A percentile compares a stretch with the other conserved stretches of the same genome.
These are phyloP conservation scores for Nilaparvata lugens DNA, from an alignment of 1,140 invertebrate genomes.

Conservation along the genomic window DNA sequence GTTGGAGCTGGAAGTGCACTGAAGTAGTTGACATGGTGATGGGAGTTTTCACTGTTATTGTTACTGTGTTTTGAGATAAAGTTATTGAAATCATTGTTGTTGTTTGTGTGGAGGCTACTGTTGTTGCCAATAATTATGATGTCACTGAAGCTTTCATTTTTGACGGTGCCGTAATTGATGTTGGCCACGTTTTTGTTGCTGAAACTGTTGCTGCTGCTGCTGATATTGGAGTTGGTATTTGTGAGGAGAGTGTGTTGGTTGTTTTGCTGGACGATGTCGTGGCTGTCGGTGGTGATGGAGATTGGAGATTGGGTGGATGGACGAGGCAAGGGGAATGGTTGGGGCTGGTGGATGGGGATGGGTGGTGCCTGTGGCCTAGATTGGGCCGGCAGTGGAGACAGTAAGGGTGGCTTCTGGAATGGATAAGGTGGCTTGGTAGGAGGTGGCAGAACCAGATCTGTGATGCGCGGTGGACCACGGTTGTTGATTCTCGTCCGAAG, in stretches of 20 bases:
- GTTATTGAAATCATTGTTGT: neutral
- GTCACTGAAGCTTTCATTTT: conserved; percentile 20
- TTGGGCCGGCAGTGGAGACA: conserved; percentile 15
- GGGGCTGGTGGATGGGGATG: conserved; percentile 7
- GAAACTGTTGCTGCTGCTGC: conserved; percentile 29
- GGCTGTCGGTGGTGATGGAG: conserved; percentile 21
- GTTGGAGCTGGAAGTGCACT: too few relatives aligned
- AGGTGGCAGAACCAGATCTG: conserved; percentile 52
- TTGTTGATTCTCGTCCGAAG: conserved; percentile 71
- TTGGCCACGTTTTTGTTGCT: conserved; percentile 29
- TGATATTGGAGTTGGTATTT: conserved; percentile 30
- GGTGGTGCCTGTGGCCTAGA: conserved; percentile 33
- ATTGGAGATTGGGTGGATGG: conserved; percentile 18
- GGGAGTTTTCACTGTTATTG: too few relatives aligned
- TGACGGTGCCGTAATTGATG: conserved; percentile 29
- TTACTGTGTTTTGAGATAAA: too few relatives aligned
- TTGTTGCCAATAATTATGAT: conserved; percentile 6
- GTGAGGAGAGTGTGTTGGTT: neutral
- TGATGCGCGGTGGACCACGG: conserved; percentile 71
- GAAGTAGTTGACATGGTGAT: too few relatives aligned
- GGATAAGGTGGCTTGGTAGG: conserved; percentile 49
- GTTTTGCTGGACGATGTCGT: conserved; percentile 11
- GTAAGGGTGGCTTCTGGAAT: conserved; percentile 51
- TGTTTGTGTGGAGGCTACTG: neutral
- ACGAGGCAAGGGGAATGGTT: conserved; percentile 26